Percentiles rank a stretch among this genome's conserved stretches.
Evolutionary conservation across 2,113 vertebrate species (phyloP).

Genomic region (Vulpes vulpes): DNA sequence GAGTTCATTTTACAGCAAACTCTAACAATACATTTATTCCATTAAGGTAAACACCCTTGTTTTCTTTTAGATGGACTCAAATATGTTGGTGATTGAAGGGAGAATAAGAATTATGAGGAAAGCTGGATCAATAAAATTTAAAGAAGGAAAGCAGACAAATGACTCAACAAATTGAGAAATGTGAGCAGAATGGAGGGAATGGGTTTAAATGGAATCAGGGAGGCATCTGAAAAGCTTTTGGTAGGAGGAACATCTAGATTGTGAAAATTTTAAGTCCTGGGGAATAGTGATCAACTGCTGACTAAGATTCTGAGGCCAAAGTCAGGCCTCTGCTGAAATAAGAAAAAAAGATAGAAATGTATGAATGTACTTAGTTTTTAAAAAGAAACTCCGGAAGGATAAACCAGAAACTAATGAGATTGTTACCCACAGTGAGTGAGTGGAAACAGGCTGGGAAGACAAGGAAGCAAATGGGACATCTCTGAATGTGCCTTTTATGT

Average conservation of each 20-base stretch:
- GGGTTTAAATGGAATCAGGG: neutral
- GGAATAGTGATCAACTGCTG: neutral
- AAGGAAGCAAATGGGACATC: neutral
- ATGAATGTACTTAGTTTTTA: constrained; percentile 1
- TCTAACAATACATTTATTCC: neutral
- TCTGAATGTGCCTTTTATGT: neutral
- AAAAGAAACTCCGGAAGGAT: neutral
- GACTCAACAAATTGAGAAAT: neutral
- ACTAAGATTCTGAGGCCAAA: neutral
- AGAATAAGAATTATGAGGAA: constrained; percentile 41
- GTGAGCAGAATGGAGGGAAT: neutral
- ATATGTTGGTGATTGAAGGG: constrained; percentile 36
- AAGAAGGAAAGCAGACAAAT: neutral
- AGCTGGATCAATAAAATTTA: neutral
- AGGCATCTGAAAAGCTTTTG: neutral
- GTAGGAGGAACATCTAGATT: neutral
- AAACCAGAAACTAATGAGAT: neutral
- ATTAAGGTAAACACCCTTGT: neutral
- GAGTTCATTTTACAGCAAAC: neutral
- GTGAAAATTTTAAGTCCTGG: neutral
- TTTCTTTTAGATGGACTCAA: neutral
- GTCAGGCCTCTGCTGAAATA: constrained; percentile 15
- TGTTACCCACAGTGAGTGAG: neutral
- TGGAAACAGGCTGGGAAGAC: neutral
- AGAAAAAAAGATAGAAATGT: neutral